phyloP scores from a whole-genome alignment of 2,888 invertebrate genomes.

The Lacanobia oleracea region DNA sequence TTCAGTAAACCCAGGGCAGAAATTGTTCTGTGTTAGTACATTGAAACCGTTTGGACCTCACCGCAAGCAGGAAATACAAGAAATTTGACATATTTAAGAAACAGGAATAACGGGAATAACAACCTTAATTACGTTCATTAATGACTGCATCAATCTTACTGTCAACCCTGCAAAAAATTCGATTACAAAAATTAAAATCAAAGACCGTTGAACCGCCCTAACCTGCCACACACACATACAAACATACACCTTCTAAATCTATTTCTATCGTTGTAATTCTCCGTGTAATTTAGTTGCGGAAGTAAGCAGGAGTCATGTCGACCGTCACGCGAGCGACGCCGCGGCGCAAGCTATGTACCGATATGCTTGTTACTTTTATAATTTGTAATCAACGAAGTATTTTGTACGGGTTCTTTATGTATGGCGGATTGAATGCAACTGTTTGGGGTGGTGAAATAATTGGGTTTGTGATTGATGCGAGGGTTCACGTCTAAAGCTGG shows the following conservation, averaged over 20 bases:
- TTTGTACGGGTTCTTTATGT: constrained; percentile 54
- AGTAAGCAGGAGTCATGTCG: constrained; percentile 81
- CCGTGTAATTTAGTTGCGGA: constrained; percentile 84
- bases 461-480: constrained; percentile 25
- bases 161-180: background rate
- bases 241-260: constrained; percentile 67
- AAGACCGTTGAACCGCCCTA: constrained; percentile 30
- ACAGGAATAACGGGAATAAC: background rate
- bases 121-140: background rate
- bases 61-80: too few species aligned
- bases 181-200: constrained; percentile 31
- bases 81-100: background rate
- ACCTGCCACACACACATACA: constrained; percentile 35
- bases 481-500: background rate
- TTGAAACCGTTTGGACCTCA: background rate
- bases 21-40: background rate
- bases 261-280: constrained; percentile 75
- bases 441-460: constrained; percentile 7
- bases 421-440: constrained; percentile 17
- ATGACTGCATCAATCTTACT: background rate
- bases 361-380: constrained; percentile 62
- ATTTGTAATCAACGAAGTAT: constrained; percentile 53
- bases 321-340: constrained; percentile 69
- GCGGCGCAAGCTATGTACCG: constrained; percentile 62
- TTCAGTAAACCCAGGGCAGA: background rate